Evolutionary conservation across 2,113 vertebrate genomes (phyloP).

Genomic region (Leiothrix lutea): DNA sequence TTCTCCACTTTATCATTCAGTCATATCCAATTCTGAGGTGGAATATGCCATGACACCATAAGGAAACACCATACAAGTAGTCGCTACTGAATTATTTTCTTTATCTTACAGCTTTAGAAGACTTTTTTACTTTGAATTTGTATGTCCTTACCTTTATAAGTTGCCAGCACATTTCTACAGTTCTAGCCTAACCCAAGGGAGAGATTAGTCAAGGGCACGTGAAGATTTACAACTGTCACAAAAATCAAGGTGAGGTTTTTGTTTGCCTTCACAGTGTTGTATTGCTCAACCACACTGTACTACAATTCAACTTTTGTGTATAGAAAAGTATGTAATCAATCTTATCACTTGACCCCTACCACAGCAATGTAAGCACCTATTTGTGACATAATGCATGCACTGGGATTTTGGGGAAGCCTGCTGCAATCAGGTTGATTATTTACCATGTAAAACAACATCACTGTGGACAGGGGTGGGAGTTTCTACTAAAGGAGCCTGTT

Average conservation of each 20-base stretch:
- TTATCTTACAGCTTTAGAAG: background rate
- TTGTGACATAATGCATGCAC: background rate
- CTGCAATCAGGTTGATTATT: background rate
- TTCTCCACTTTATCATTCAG: background rate
- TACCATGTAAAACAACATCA: conserved; percentile 83
- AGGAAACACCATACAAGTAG: background rate
- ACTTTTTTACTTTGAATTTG: background rate
- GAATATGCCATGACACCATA: background rate
- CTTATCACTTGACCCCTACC: background rate
- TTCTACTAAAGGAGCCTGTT: conserved; percentile 86
- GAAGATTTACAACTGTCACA: background rate
- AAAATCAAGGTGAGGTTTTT: background rate
- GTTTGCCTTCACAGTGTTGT: background rate
- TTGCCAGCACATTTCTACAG: background rate
- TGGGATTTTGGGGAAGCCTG: background rate
- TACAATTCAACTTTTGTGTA: background rate
- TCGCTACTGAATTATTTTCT: background rate
- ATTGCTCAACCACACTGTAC: background rate
- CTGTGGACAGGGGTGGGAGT: conserved; percentile 56
- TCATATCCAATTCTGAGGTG: background rate
- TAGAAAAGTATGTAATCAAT: background rate
- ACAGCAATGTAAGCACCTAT: background rate
- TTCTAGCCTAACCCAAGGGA: background rate
- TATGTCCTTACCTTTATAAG: background rate
- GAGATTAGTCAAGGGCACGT: background rate